Base-by-base conservation (phyloP, 1,140 invertebrate genomes). In the Colletes gigas region DNA sequence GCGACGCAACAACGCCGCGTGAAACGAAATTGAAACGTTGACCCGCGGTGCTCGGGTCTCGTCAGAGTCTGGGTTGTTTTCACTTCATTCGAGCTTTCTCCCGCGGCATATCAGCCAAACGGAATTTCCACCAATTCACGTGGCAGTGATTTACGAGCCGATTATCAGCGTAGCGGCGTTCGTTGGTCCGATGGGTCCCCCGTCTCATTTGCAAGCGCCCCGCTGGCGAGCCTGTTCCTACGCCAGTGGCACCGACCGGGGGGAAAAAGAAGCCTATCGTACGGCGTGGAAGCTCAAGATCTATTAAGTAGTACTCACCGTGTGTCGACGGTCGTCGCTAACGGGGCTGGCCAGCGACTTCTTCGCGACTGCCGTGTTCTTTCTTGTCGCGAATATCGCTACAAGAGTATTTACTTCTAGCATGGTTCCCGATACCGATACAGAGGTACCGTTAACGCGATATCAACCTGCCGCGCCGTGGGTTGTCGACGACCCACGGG, bases 351-450 rank as follows among this genome's bases (percentile, higher is more conserved):
- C 47, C 57, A 17, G n/a, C 30, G 9, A 19, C 19, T 72, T 57
- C 50, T 67, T 72, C 67, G 59, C 57, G 59, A 2, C 54, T 47
- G 60, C 57, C 52, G 14, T 47, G 60, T 55, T 72, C 59, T 30
- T 71, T 76, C 73, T 82, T 87, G 85, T 84, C 84, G 57, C 10
- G 67, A 78, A 69, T 84, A 86, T 84, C 82, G 67, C 74, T 75
- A 87, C 82, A 86, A 52, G 78, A 84, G 70, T 84, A 86, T 74
- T 82, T 82, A 84, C 84, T 73, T 74, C 70, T 52, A 83, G 67
- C 55, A 47, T 14, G 62, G 52, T 44, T 57, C 2, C 50, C 69
- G 63, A 76, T 71, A 65, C 79, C 47, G 79, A 83, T 83, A 72
- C 59, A n/a, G 14, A 15, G 60, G 72, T 81, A 86, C 82, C 83